phyloP scores from a whole-genome alignment of 2,113 vertebrate genomes.

The Esox niger region DNA sequence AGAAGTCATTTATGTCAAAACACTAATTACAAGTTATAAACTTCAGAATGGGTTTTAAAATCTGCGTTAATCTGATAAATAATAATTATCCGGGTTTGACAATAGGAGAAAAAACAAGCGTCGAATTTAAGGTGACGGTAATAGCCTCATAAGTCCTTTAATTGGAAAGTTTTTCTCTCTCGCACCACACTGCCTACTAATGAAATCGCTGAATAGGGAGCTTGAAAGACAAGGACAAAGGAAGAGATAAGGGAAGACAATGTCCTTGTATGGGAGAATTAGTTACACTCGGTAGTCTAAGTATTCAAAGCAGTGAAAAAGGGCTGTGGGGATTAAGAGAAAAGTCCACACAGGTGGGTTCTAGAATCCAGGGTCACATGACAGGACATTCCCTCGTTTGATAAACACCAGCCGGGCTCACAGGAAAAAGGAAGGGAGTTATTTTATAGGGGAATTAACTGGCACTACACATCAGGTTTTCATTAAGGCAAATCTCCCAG shows the following conservation, averaged over 20 bases:
- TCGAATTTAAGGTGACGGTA: conserved; percentile 61
- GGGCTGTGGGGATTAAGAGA: conserved; percentile 64
- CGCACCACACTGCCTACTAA: conserved; percentile 60
- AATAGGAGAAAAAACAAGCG: conserved; percentile 41
- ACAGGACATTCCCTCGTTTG: conserved; percentile 72
- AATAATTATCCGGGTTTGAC: conserved; percentile 43
- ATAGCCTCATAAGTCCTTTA: conserved; percentile 70
- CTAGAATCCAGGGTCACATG: conserved; percentile 64
- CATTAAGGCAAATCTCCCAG: conserved; percentile 65
- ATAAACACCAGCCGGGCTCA: conserved; percentile 65
- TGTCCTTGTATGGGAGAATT: conserved; percentile 78
- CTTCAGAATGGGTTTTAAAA: conserved; percentile 28
- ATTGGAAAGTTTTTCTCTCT: conserved; percentile 51
- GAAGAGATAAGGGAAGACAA: conserved; percentile 69
- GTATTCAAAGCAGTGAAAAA: conserved; percentile 64
- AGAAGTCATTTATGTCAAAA: conserved; percentile 7
- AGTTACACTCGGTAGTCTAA: conserved; percentile 79
- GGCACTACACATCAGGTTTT: conserved; percentile 64
- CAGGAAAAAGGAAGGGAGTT: conserved; percentile 66
- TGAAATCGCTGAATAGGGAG: conserved; percentile 66
- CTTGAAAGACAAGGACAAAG: conserved; percentile 67
- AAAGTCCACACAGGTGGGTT: conserved; percentile 77
- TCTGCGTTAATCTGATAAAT: conserved; percentile 24
- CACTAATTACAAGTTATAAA: conserved; percentile 33
- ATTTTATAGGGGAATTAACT: conserved; percentile 69